phyloP scores from a whole-genome alignment of 1,140 invertebrate species.

The Orchestia grillus region DNA sequence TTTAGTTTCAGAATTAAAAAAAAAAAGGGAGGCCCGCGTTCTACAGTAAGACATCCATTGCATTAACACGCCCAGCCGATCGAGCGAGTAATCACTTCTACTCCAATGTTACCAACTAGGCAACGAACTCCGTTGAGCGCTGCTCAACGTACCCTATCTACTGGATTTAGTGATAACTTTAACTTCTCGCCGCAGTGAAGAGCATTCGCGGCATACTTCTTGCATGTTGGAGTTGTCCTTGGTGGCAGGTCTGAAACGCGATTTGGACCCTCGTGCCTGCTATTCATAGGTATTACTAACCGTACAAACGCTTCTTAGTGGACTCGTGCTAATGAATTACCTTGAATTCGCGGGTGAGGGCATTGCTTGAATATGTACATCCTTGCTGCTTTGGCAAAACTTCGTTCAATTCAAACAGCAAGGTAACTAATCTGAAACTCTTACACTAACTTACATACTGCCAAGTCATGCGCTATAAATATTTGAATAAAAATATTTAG shows the following conservation, averaged over 20 bases:
- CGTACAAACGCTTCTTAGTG: not conserved
- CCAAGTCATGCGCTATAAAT: not conserved
- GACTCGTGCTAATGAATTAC: not conserved
- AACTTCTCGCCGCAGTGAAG: too few relatives aligned
- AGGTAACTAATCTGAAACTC: not conserved
- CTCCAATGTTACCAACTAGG: not conserved
- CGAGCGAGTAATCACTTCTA: not conserved
- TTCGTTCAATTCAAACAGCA: not conserved
- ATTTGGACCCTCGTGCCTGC: not conserved
- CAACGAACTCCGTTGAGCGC: not conserved
- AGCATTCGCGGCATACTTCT: not conserved
- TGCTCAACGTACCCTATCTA: too few relatives aligned
- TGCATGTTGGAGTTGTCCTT: conserved; percentile 15
- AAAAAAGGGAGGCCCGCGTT: not conserved
- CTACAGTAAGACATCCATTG: not conserved
- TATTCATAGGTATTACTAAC: conserved; percentile 6
- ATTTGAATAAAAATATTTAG: not conserved
- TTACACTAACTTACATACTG: not conserved
- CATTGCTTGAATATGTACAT: not conserved
- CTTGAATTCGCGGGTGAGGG: not conserved
- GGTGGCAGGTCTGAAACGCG: not conserved
- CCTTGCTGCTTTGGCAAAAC: not conserved
- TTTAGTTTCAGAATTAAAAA: not conserved
- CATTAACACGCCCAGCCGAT: not conserved
- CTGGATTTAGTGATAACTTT: too few relatives aligned